A percentile compares a stretch with the other conserved stretches of the same genome.
Conservation (phyloP, 2,797 vertebrate species). For the Bovichtus variegatus region DNA sequence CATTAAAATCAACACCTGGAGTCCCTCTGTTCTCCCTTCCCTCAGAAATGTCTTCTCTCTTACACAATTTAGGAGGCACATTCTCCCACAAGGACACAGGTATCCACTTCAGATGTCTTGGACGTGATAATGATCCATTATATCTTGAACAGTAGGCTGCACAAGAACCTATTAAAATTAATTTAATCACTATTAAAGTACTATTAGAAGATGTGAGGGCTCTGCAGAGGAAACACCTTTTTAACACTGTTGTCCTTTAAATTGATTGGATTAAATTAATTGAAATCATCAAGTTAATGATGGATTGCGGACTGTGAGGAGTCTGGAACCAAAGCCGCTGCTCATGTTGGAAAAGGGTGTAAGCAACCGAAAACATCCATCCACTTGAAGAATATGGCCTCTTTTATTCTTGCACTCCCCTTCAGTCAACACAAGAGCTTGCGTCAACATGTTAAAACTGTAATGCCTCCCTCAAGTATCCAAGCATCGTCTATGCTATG, state of each 20-base stretch:
- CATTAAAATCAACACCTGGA: not conserved
- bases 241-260: constrained; percentile 39
- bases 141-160: constrained; percentile 33
- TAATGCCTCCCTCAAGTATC: constrained; percentile 32
- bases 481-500: constrained; percentile 11
- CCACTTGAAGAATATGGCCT: not conserved
- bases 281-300: constrained; percentile 41
- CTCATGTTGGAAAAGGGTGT: constrained; percentile 1
- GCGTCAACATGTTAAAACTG: constrained; percentile 34
- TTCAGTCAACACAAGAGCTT: constrained; percentile 25
- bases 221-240: constrained; percentile 15
- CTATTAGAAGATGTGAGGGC: constrained; percentile 27
- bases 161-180: constrained; percentile 43
- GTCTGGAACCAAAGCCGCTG: not conserved
- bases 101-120: constrained; percentile 23
- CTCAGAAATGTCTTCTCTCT: constrained; percentile 3
- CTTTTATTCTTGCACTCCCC: not conserved
- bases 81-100: constrained; percentile 28
- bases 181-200: constrained; percentile 42
- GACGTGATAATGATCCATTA: constrained; percentile 46
- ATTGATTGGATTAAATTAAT: constrained; percentile 44
- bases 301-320: not conserved
- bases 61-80: constrained; percentile 5
- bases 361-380: not conserved
- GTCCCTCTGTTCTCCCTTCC: not conserved